These are phyloP conservation scores for Drosophila quinaria DNA, from an alignment of 2,888 invertebrate species.

Conservation along the genomic window DNA sequence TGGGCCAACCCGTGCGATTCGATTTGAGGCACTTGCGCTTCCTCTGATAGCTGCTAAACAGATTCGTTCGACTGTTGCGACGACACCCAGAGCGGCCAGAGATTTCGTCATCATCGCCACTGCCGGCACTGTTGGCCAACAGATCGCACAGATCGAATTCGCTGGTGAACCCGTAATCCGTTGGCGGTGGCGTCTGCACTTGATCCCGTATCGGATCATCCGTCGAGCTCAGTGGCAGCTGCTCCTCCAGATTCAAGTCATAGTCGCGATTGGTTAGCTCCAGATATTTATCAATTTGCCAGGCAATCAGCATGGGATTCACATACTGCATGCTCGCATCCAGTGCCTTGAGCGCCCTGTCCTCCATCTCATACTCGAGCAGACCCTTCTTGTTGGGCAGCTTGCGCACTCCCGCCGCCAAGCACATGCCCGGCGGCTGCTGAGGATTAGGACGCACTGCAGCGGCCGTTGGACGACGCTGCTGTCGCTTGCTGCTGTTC, in stretches of 20 bases:
- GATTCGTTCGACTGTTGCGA: constrained; percentile 60
- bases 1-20: constrained; percentile 94
- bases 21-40: constrained; percentile 87
- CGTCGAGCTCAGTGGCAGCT: background rate
- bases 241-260: constrained; percentile 58
- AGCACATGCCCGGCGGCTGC: constrained; percentile 31
- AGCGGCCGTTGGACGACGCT: constrained; percentile 30
- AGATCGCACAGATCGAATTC: constrained; percentile 83
- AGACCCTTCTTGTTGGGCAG: constrained; percentile 81
- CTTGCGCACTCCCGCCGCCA: constrained; percentile 73
- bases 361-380: constrained; percentile 82
- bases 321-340: constrained; percentile 68
- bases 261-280: constrained; percentile 64
- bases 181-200: constrained; percentile 75
- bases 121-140: constrained; percentile 61
- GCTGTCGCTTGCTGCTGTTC: constrained; percentile 49
- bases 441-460: constrained; percentile 29
- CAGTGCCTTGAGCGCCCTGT: constrained; percentile 71
- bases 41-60: constrained; percentile 78
- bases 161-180: constrained; percentile 82
- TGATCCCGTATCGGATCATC: background rate
- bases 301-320: constrained; percentile 76
- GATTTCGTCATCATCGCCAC: constrained; percentile 62
- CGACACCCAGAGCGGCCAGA: constrained; percentile 23
- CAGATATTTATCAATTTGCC: constrained; percentile 84